These are phyloP conservation scores for Poeciliopsis prolifica DNA, from an alignment of 2,113 vertebrate genomes.

Conservation along the genomic window DNA sequence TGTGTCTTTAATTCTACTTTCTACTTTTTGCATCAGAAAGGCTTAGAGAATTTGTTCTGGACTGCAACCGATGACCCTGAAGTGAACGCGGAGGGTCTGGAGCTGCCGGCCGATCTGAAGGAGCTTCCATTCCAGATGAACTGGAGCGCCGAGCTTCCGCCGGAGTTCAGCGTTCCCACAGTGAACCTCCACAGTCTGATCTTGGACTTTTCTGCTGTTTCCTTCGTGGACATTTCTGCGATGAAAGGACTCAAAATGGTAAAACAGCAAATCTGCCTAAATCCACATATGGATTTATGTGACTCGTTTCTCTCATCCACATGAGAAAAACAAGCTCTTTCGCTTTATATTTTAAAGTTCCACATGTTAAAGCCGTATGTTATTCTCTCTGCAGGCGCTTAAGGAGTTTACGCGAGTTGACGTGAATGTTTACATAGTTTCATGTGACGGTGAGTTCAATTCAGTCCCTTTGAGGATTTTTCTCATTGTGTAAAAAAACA, in stretches of 20 bases:
- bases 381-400: constrained; percentile 76
- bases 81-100: constrained; percentile 80
- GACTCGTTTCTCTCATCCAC: too few species aligned
- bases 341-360: too few species aligned
- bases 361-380: too few species aligned
- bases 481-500: constrained; percentile 24
- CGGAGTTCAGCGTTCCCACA: constrained; percentile 79
- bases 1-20: background rate
- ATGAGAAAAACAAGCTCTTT: too few species aligned
- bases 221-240: constrained; percentile 90
- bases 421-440: constrained; percentile 88
- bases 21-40: constrained; percentile 28
- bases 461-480: constrained; percentile 62
- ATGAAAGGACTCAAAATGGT: constrained; percentile 88
- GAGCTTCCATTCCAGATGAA: constrained; percentile 83
- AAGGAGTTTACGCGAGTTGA: constrained; percentile 87
- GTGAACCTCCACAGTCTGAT: constrained; percentile 88
- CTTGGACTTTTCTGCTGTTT: constrained; percentile 91
- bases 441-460: constrained; percentile 83
- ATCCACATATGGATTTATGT: too few species aligned
- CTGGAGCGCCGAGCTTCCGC: constrained; percentile 82
- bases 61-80: background rate
- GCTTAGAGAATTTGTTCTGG: background rate
- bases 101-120: constrained; percentile 72
- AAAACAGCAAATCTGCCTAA: constrained; percentile 29